Evolutionary conservation across 1,140 invertebrate species (phyloP), one percentile per base, ranked within the genome.

Genomic region (Archivesica marissinica): DNA sequence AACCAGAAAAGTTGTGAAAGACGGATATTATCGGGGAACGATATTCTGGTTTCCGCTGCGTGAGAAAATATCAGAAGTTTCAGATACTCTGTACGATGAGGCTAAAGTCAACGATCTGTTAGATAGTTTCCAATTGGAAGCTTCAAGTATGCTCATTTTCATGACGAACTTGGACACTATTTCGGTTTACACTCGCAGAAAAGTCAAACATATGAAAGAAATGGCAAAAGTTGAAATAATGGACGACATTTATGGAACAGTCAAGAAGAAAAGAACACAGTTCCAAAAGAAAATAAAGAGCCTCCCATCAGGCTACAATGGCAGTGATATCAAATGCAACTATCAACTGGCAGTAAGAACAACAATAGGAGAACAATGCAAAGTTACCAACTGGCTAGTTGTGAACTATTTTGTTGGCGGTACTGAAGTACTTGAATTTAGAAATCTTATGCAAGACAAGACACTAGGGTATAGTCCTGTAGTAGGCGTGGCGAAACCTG

Each of bases 11-110:
- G 47, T 44, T 50, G 52, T 54, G 17, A 11, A 50, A 50, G 52
- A 17, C 28, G 20, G 20, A 4, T 7, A 50, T 7, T 83, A 75
- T 81, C 61, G 86, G 39, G 91, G 90, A 23, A 93, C 92, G 20
- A 70, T 93, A 38, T 92, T 93, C 33, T 74, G 92, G 47, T 89
- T 93, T 72, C 91, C 92, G 28, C 78, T 93, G 28, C 86, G 92
- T 59, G 89, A 85, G 20, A 59, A 56, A 30, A 13, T n/a, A 30
- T 87, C 83, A 17, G 35, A 72, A 13, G 64, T 90, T 2, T 88
- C 87, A 0, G 70, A 80, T n/a, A 86, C 38, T 0, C 3, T 88
- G 25, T 90, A 90, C 76, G 59, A 81, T n/a, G 76, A 82, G 68
- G 54, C 76, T 11, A 89, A 88, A 54, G 77, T 91, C 17, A n/a